Evolutionary conservation across 2,113 vertebrate species (phyloP).

Genomic region (Microtus richardsoni): DNA sequence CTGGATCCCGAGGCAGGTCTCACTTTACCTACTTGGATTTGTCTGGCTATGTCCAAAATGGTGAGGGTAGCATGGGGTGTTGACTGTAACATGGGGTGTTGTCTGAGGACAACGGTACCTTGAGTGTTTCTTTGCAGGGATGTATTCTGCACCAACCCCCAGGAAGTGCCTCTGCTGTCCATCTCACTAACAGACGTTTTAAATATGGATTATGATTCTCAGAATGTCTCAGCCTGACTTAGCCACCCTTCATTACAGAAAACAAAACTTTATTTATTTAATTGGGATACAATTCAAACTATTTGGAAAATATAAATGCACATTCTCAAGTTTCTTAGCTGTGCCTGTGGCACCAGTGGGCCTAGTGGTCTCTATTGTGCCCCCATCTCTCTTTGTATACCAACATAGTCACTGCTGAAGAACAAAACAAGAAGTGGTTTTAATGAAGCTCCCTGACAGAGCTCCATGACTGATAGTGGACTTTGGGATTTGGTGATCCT

Average conservation of each 20-base stretch:
- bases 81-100: background rate
- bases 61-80: background rate
- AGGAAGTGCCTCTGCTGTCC: background rate
- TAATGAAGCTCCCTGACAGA: background rate
- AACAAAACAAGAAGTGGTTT: background rate
- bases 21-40: background rate
- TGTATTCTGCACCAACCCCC: background rate
- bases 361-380: background rate
- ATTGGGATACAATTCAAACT: background rate
- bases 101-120: background rate
- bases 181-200: background rate
- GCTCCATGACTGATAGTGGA: background rate
- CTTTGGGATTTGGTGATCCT: too few relatives aligned
- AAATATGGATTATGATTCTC: background rate
- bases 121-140: background rate
- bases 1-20: constrained; percentile 2
- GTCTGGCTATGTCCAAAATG: constrained; percentile 3
- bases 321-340: background rate
- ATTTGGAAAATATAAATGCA: background rate
- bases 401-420: background rate
- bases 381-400: background rate
- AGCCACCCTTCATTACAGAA: background rate
- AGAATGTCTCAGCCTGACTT: background rate
- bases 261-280: background rate
- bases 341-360: background rate